Base-by-base conservation (phyloP, 2,888 invertebrate genomes). In the Eupithecia exiguata region DNA sequence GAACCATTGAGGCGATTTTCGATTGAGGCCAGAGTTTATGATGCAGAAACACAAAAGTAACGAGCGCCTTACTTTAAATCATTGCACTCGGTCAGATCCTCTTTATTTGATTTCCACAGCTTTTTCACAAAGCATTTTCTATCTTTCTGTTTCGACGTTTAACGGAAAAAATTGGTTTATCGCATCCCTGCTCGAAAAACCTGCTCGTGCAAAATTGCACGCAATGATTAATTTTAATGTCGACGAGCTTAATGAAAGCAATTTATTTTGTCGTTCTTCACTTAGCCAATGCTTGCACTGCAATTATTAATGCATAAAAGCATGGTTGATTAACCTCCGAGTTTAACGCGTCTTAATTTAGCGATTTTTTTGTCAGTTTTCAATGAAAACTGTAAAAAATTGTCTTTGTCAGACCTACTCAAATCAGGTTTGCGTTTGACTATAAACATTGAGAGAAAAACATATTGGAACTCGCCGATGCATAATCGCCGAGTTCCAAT, bases 31-130 rank as follows among this genome's bases (percentile, higher is more conserved):
- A 77, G 71, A 77, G 70, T 82, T 82, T 82, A 82, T 79, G 82
- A 80, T 80, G 79, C 81, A 81, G 80, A 81, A 80, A 80, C 81
- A 82, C 81, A 83, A 82, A 82, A 81, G 81, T 82, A 83, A 83
- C 80, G 81, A 80, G 77, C 71, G 72, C 73, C 78, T 82, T 81
- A 79, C 74, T 77, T 71, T 79, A 76, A 80, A 81, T 83, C 83
- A 82, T 81, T 82, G 81, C 81, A 79, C 78, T 68, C 79, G 78
- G 79, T 80, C 81, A 80, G 79, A 70, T 63, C 40, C 21, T 74
- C 79, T 80, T 77, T 80, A 82, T 80, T 82, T 81, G 78, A 78
- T 78, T 79, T 67, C 70, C 72, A 49, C 65, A 69, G 70, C 68
- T 70, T 77, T 77, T 73, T 58, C 72, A 43, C 53, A 66, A 12